Percentiles rank a stretch among this genome's conserved stretches.
Conservation (phyloP, 2,797 vertebrate genomes). For the Phrynocephalus forsythii region DNA sequence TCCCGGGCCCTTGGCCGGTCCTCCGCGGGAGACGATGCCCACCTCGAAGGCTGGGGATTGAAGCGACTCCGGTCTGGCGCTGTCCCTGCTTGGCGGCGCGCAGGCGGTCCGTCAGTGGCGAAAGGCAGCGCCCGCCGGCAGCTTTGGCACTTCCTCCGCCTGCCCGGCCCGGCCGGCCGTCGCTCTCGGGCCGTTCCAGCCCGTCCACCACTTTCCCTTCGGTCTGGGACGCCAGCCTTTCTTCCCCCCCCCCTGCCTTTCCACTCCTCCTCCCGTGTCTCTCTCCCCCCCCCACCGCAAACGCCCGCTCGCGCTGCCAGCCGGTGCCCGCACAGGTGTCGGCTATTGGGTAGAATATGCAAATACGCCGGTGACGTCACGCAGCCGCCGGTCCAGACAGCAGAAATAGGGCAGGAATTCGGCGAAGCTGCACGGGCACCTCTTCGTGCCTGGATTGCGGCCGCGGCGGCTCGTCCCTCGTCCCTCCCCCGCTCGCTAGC, state of each 20-base stretch:
- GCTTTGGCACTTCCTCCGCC: too few relatives aligned
- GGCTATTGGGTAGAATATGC: conserved; percentile 80
- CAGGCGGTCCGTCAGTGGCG: neutral
- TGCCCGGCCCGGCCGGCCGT: too few relatives aligned
- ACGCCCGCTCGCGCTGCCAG: neutral
- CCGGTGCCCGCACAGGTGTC: conserved; percentile 78
- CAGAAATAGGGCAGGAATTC: conserved; percentile 90
- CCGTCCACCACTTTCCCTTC: neutral
- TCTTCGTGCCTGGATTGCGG: conserved; percentile 71
- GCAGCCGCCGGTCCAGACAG: conserved; percentile 82
- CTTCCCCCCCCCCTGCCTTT: fast-evolving
- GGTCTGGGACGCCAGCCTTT: neutral
- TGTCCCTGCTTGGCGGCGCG: neutral
- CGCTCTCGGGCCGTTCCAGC: too few relatives aligned
- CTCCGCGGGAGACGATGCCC: neutral
- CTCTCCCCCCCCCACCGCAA: conserved; percentile 31
- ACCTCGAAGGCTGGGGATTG: neutral
- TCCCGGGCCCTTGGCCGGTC: neutral
- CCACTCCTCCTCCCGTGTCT: conserved; percentile 23
- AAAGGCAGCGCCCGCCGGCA: neutral
- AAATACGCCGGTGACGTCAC: conserved; percentile 88
- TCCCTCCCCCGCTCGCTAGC: conserved; percentile 14
- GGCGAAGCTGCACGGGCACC: conserved; percentile 71
- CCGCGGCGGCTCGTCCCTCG: neutral
- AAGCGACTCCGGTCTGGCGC: neutral